Evolutionary conservation across 2,113 vertebrate genomes (phyloP).

Genomic region (Perca flavescens): DNA sequence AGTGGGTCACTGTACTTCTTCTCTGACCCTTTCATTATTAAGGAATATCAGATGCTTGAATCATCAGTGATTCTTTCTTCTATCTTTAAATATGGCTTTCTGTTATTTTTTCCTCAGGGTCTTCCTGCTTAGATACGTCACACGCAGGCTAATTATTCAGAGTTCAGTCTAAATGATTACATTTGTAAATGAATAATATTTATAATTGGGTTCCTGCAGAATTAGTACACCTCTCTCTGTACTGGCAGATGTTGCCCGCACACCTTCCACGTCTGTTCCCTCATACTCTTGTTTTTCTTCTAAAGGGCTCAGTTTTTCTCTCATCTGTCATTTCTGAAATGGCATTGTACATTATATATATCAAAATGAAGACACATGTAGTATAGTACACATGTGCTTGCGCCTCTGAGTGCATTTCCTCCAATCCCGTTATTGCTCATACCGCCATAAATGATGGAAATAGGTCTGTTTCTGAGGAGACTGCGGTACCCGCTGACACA

Average conservation of each 20-base stretch:
- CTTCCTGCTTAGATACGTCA: slow-evolving; percentile 13
- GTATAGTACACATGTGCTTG: not conserved
- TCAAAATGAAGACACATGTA: slow-evolving; percentile 2
- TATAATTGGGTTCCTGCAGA: slow-evolving; percentile 16
- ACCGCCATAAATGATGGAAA: slow-evolving; percentile 57
- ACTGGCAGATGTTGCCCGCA: not conserved
- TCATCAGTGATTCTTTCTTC: slow-evolving; percentile 14
- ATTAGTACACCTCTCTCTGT: not conserved
- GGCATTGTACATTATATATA: slow-evolving; percentile 3
- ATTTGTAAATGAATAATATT: slow-evolving; percentile 45
- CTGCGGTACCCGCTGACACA: slow-evolving; percentile 47
- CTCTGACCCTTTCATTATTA: slow-evolving; percentile 8
- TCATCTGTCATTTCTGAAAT: slow-evolving; percentile 23
- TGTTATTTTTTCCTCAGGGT: slow-evolving; percentile 38
- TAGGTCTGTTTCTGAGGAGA: slow-evolving; percentile 52
- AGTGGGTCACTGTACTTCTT: not conserved
- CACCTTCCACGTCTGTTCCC: slow-evolving; percentile 10
- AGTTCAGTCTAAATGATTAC: slow-evolving; percentile 37
- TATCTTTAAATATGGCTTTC: slow-evolving; percentile 33
- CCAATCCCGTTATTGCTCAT: slow-evolving; percentile 40
- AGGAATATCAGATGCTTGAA: slow-evolving; percentile 19
- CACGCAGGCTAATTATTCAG: slow-evolving; percentile 33
- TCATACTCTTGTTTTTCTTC: not conserved
- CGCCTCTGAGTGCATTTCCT: slow-evolving; percentile 26
- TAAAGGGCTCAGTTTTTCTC: not conserved